Percentiles rank a stretch among this genome's conserved stretches.
phyloP scores from a whole-genome alignment of 2,113 vertebrate species.

The Muscicapa adusta region DNA sequence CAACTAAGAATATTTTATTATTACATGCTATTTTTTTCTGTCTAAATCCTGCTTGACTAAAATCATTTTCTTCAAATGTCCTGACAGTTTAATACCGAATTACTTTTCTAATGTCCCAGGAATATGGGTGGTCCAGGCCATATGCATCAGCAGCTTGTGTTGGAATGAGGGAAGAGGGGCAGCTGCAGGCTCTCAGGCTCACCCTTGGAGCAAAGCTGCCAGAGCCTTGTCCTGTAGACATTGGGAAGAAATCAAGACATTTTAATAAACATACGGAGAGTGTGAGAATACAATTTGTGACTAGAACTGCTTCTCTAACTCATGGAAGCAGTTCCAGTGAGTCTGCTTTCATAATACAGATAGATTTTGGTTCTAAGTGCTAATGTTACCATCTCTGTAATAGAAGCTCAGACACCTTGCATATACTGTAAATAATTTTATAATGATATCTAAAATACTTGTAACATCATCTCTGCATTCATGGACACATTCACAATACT shows the following conservation, averaged over 20 bases:
- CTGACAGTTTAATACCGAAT: not conserved
- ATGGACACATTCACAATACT: not conserved
- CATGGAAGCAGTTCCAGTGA: not conserved
- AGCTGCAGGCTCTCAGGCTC: conserved; percentile 25
- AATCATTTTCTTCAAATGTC: not conserved
- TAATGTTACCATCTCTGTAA: not conserved
- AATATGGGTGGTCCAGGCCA: conserved; percentile 39
- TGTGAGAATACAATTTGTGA: not conserved
- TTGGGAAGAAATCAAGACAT: not conserved
- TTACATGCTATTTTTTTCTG: not conserved
- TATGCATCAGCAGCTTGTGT: not conserved
- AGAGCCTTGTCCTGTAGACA: not conserved
- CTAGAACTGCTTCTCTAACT: not conserved
- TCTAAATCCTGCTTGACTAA: conserved; percentile 1
- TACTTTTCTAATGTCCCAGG: not conserved
- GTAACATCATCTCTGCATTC: not conserved
- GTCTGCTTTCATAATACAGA: not conserved
- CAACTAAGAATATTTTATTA: not conserved
- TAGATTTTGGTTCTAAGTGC: not conserved
- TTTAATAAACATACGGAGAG: not conserved
- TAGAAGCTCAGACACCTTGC: not conserved
- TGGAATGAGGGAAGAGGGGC: not conserved
- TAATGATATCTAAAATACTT: not conserved
- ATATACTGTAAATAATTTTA: not conserved
- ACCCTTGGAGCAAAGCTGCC: not conserved